Evolutionary conservation across 2,113 vertebrate species (phyloP).

Genomic region (Anhinga anhinga): DNA sequence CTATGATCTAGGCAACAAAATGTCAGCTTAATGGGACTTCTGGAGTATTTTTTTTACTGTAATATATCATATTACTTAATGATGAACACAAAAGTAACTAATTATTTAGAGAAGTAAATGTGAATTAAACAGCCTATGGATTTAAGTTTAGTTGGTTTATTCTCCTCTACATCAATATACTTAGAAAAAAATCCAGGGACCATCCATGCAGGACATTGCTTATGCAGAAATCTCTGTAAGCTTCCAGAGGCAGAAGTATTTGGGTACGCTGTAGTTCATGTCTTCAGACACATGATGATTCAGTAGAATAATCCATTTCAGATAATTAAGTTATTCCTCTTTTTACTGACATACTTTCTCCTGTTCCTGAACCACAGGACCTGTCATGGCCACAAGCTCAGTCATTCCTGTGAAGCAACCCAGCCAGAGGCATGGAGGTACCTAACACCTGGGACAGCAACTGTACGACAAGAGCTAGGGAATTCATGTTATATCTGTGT

Average conservation of each 20-base stretch:
- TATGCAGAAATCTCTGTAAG: background rate
- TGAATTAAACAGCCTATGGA: background rate
- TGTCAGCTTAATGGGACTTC: background rate
- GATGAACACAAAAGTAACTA: background rate
- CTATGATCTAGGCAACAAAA: background rate
- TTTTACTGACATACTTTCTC: background rate
- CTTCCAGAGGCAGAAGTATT: background rate
- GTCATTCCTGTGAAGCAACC: background rate
- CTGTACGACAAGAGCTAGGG: background rate
- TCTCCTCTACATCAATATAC: background rate
- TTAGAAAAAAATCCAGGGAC: background rate
- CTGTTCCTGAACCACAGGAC: background rate
- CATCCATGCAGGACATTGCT: background rate
- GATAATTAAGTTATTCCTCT: background rate
- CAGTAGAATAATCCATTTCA: background rate
- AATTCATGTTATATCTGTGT: background rate
- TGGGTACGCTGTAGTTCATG: background rate
- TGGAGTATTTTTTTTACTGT: background rate
- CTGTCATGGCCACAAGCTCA: background rate
- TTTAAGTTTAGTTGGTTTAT: background rate
- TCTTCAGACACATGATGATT: background rate
- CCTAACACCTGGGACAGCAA: background rate
- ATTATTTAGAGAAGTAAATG: background rate
- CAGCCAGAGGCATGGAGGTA: fast-evolving
- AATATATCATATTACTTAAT: background rate